Evolutionary conservation across 2,113 vertebrate genomes (phyloP).

Genomic region (Alectura lathami): DNA sequence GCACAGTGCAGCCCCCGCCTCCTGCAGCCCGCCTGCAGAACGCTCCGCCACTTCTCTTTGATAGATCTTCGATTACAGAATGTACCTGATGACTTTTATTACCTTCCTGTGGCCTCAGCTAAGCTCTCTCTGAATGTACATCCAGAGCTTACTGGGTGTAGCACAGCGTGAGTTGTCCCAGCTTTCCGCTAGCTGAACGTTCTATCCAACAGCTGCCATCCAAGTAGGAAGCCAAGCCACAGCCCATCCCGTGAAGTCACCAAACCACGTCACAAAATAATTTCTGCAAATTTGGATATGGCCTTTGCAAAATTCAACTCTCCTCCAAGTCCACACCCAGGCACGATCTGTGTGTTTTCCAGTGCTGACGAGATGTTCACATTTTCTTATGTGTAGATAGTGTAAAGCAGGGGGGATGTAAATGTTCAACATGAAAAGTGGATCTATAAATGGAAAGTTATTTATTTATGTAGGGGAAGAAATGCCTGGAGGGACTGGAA

Average conservation of each 20-base stretch:
- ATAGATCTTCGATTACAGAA: neutral
- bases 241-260: slow-evolving; percentile 5
- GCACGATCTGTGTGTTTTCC: slow-evolving; percentile 24
- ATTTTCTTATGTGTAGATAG: slow-evolving; percentile 83
- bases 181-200: neutral
- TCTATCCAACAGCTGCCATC: slow-evolving; percentile 11
- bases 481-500: slow-evolving; percentile 74
- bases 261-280: slow-evolving; percentile 2
- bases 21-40: slow-evolving; percentile 13
- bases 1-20: neutral
- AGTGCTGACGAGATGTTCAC: neutral
- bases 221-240: slow-evolving; percentile 59
- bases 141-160: slow-evolving; percentile 16
- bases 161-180: neutral
- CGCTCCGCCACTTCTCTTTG: neutral
- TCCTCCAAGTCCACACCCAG: slow-evolving; percentile 16
- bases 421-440: slow-evolving; percentile 80
- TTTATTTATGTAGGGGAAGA: slow-evolving; percentile 88
- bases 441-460: slow-evolving; percentile 83
- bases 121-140: slow-evolving; percentile 40
- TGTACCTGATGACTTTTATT: slow-evolving; percentile 39
- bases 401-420: slow-evolving; percentile 82
- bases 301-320: slow-evolving; percentile 32
- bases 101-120: slow-evolving; percentile 38
- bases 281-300: slow-evolving; percentile 22